Evolutionary conservation across 2,113 vertebrate genomes (phyloP).

Genomic region (Thamnophis sirtalis): DNA sequence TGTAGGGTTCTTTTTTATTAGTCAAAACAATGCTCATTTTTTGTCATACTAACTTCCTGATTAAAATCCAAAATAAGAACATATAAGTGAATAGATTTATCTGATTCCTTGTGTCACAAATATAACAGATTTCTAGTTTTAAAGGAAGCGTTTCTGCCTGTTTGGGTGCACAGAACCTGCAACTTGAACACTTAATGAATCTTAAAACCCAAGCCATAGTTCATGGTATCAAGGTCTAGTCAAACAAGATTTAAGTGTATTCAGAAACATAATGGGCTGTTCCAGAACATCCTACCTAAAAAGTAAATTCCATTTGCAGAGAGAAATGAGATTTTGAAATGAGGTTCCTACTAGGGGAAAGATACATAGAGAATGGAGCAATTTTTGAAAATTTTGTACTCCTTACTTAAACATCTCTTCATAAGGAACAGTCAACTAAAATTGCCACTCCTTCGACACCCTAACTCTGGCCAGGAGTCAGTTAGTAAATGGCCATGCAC

Average conservation of each 20-base stretch:
- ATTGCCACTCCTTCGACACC: neutral
- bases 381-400: neutral
- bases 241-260: neutral
- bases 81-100: neutral
- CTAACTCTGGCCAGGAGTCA: neutral
- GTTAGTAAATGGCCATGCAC: neutral
- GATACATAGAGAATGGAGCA: too few relatives aligned
- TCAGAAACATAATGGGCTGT: neutral
- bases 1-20: neutral
- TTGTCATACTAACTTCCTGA: neutral
- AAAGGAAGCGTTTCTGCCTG: neutral
- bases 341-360: neutral
- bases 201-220: neutral
- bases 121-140: neutral
- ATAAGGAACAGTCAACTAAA: neutral
- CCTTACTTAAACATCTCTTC: neutral
- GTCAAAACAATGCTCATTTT: neutral
- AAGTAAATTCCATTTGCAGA: neutral
- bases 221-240: neutral
- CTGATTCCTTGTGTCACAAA: neutral
- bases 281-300: neutral
- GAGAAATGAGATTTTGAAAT: neutral
- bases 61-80: neutral
- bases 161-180: neutral
- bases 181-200: neutral